phyloP scores from a whole-genome alignment of 1,140 invertebrate genomes.

The Dendrolimus punctatus region DNA sequence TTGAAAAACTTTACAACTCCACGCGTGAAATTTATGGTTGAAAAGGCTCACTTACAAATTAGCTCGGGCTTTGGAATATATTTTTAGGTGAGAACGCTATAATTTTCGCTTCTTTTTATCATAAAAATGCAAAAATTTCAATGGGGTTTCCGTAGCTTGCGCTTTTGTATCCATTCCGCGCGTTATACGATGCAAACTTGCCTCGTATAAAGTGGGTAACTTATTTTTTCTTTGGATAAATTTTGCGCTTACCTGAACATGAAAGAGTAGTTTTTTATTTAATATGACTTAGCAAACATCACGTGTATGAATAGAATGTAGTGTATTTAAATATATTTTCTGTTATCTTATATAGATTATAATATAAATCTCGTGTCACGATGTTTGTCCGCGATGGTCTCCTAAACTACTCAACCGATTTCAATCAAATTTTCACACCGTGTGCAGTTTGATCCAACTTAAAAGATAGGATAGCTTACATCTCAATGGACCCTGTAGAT shows the following conservation, averaged over 20 bases:
- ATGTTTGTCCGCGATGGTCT: no score
- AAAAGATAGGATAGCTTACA: no score
- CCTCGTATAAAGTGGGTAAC: not conserved
- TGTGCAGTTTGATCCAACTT: no score
- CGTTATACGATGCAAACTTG: not conserved
- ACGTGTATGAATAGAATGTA: no score
- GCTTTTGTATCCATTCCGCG: constrained; percentile 7
- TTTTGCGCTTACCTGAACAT: not conserved
- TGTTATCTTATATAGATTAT: no score
- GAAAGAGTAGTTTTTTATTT: constrained; percentile 5
- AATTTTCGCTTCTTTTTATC: constrained; percentile 18
- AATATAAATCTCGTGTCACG: no score
- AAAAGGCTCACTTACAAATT: constrained; percentile 36
- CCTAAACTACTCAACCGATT: no score
- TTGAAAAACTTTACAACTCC: constrained; percentile 37
- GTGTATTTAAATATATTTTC: no score
- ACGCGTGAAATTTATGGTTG: constrained; percentile 32
- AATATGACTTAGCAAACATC: not conserved
- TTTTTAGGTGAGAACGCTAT: constrained; percentile 14
- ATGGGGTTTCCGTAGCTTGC: constrained; percentile 7
- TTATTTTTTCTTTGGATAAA: constrained; percentile 2
- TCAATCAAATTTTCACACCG: no score
- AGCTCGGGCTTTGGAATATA: constrained; percentile 21
- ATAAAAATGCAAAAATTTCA: constrained; percentile 26
- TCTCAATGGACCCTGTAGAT: no score